These are phyloP conservation scores for Semicossyphus pulcher DNA, from an alignment of 2,113 vertebrate species.

Conservation along the genomic window DNA sequence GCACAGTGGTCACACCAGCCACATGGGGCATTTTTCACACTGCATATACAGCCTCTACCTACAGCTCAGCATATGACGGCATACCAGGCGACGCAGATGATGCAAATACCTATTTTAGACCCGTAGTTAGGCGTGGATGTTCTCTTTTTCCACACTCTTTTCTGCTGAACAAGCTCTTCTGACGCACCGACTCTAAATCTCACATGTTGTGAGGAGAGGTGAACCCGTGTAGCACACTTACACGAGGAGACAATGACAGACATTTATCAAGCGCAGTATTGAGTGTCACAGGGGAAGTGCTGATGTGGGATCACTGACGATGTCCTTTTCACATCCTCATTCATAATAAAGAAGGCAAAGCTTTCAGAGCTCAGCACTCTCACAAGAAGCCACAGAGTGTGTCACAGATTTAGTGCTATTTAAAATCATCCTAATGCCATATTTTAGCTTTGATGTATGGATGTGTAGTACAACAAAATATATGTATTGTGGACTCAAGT, in stretches of 20 bases:
- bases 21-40: conserved; percentile 76
- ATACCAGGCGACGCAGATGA: conserved; percentile 57
- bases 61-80: conserved; percentile 45
- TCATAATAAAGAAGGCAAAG: conserved; percentile 61
- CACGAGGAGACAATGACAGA: conserved; percentile 57
- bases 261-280: conserved; percentile 64
- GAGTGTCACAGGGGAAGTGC: conserved; percentile 62
- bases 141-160: conserved; percentile 59
- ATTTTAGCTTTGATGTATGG: conserved; percentile 2
- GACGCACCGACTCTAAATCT: conserved; percentile 33
- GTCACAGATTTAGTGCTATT: background rate
- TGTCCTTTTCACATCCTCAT: conserved; percentile 61
- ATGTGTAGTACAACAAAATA: too few relatives aligned
- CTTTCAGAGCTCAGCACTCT: conserved; percentile 45
- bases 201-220: conserved; percentile 20
- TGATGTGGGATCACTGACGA: conserved; percentile 61
- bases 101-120: conserved; percentile 70
- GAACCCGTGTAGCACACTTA: conserved; percentile 30
- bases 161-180: conserved; percentile 60
- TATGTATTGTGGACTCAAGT: too few relatives aligned
- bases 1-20: conserved; percentile 61
- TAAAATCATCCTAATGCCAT: background rate
- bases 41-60: conserved; percentile 45
- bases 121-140: conserved; percentile 47
- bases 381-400: background rate